Evolutionary conservation across 2,113 vertebrate genomes (phyloP), one percentile per base, ranked within the genome.

Genomic region (Callipepla squamata): DNA sequence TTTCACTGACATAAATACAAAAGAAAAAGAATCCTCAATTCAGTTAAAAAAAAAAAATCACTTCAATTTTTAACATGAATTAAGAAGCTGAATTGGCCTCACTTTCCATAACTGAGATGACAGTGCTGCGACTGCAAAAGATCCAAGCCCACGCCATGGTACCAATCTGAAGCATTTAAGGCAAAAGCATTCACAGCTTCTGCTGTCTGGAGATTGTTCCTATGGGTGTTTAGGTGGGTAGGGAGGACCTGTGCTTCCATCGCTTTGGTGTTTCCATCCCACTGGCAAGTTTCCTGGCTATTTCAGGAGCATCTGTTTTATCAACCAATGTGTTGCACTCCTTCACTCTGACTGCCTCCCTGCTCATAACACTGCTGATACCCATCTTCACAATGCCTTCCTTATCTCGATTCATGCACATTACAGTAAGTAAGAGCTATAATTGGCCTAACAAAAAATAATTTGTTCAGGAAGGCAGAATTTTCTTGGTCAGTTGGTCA

Each of bases 231-330:
- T 85, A 38, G 36, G 22, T 51, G 58, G 20, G 51, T 13, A 85
- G 74, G 36, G 30, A 89, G 14, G 57, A 8, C 19, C 30, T 0
- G 0, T 11, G 17, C 20, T 65, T 57, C 53, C 0, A 0, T 21
- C 34, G 13, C 57, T 57, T 42, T 11, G 51, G 19, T 5, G 19
- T 21, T 92, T 38, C 74, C 84, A 89, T 62, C 36, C 47, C 74
- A 63, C 2, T 75, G 84, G 50, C 58, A 78, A 34, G 26, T 86
- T 81, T 84, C 57, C 74, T 26, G 34, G 3, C 32, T 88, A 8
- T 22, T 63, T 84, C 18, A 51, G 45, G 25, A 80, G 38, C 47
- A 65, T n/a, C 86, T 72, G 57, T 74, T 90, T 65, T 10, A 55
- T 28, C 83, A 82, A 59, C 76, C n/a, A 48, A 19, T 42, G 73